Percentiles rank a stretch among this genome's conserved stretches.
These are phyloP conservation scores for Spinus pinus DNA, from an alignment of 2,797 vertebrate species.

Conservation along the genomic window DNA sequence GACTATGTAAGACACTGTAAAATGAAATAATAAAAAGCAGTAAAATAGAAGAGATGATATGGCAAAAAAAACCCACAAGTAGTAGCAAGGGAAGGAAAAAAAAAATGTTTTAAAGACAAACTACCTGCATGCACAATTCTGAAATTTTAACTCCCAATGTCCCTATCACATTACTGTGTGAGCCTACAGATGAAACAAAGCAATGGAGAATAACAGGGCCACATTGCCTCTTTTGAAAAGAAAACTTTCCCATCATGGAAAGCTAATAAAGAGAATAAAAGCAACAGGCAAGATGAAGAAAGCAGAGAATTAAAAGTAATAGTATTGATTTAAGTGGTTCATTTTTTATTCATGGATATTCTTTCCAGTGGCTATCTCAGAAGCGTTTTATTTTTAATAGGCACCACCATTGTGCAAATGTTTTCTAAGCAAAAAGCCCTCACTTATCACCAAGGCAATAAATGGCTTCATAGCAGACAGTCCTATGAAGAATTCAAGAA, in stretches of 20 bases:
- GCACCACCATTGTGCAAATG: background rate
- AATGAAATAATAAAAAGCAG: background rate
- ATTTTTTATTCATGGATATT: constrained; percentile 25
- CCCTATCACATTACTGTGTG: background rate
- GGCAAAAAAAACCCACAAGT: background rate
- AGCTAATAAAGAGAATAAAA: background rate
- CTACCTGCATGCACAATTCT: background rate
- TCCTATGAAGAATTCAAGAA: background rate
- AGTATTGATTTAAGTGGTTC: background rate
- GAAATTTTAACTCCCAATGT: background rate
- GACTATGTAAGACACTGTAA: background rate
- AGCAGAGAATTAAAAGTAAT: constrained; percentile 1
- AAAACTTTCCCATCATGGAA: background rate
- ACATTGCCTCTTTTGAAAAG: background rate
- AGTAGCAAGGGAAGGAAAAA: background rate
- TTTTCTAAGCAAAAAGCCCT: background rate
- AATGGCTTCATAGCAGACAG: background rate
- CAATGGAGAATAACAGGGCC: background rate
- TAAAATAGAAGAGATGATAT: background rate
- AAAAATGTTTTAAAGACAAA: background rate
- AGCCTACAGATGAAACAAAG: background rate
- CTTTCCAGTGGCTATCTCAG: background rate
- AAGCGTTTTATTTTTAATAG: background rate
- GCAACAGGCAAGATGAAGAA: background rate
- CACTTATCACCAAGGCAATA: background rate